phyloP scores from a whole-genome alignment of 2,113 vertebrate species.

The Panthera leo region DNA sequence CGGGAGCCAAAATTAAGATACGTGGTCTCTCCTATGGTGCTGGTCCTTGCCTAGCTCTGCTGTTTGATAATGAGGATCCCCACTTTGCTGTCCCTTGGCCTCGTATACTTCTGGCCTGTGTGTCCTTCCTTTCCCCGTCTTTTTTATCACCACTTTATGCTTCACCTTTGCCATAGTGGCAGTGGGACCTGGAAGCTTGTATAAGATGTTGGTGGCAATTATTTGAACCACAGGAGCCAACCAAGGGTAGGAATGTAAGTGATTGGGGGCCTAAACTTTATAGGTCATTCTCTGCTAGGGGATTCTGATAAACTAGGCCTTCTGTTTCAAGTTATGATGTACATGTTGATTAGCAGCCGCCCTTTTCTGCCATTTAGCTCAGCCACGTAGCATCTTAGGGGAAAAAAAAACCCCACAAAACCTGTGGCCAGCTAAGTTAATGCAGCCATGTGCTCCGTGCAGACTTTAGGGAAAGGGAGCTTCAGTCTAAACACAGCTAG shows the following conservation, averaged over 20 bases:
- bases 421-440: not conserved
- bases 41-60: not conserved
- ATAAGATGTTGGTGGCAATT: not conserved
- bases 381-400: not conserved
- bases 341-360: not conserved
- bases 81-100: not conserved
- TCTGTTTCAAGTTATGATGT: not conserved
- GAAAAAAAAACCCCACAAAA: not conserved
- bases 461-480: not conserved
- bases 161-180: not conserved
- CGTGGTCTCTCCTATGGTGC: rapidly evolving
- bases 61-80: not conserved
- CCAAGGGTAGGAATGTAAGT: not conserved
- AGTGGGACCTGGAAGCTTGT: not conserved
- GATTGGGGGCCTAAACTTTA: not conserved
- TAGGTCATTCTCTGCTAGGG: not conserved
- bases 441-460: not conserved
- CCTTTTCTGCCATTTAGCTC: not conserved
- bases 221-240: not conserved
- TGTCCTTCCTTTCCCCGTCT: not conserved
- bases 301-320: not conserved
- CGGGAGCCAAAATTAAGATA: not conserved
- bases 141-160: not conserved
- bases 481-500: not conserved
- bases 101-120: not conserved